These are phyloP conservation scores for Arvicanthis niloticus DNA, from an alignment of 2,113 vertebrate genomes.

Conservation along the genomic window DNA sequence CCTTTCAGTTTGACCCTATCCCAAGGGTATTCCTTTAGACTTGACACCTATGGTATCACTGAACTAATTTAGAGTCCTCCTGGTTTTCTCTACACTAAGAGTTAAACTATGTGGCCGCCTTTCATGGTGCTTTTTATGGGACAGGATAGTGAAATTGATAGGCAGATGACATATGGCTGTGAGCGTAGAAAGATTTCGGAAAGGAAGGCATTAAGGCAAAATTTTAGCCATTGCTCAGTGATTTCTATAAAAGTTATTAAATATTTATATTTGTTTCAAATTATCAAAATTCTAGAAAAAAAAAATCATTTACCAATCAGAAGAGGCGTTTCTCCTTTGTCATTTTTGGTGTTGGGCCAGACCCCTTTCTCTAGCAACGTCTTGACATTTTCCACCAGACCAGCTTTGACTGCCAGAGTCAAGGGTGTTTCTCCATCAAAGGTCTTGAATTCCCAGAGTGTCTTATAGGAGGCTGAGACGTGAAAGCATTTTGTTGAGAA, in stretches of 20 bases:
- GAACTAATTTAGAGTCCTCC: background rate
- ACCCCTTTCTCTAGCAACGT: slow-evolving; percentile 89
- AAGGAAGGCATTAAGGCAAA: background rate
- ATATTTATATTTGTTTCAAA: slow-evolving; percentile 44
- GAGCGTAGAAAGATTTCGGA: background rate
- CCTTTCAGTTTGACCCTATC: background rate
- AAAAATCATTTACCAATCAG: slow-evolving; percentile 87
- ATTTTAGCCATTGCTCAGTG: background rate
- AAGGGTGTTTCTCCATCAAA: slow-evolving; percentile 90
- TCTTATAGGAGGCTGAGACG: slow-evolving; percentile 85
- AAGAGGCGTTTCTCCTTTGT: slow-evolving; percentile 91
- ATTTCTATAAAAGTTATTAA: slow-evolving; percentile 39
- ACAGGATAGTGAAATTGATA: background rate
- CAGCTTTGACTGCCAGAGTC: slow-evolving; percentile 89
- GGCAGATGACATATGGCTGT: background rate
- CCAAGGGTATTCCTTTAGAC: background rate
- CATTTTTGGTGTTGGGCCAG: slow-evolving; percentile 91
- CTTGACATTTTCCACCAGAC: slow-evolving; percentile 86
- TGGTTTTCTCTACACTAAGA: background rate
- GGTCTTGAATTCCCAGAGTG: slow-evolving; percentile 91
- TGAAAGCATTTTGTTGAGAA: slow-evolving; percentile 52
- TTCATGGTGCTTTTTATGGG: slow-evolving; percentile 20
- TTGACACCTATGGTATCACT: background rate
- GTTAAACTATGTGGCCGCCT: background rate
- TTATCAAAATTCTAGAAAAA: background rate